phyloP scores from a whole-genome alignment of 2,113 vertebrate genomes.

The Cervus canadensis region DNA sequence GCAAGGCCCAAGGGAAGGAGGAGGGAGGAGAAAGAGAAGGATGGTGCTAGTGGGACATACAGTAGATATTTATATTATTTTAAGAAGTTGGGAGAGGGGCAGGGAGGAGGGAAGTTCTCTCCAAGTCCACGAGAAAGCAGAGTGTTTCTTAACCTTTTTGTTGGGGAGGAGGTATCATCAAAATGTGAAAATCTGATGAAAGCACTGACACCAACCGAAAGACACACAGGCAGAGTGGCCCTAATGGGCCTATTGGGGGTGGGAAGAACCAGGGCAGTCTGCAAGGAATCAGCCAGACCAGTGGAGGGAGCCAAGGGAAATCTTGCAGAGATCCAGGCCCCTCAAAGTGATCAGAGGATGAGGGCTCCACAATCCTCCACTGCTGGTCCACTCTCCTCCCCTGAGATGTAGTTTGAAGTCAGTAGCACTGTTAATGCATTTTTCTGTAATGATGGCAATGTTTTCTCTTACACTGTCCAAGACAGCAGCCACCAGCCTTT shows the following conservation, averaged over 20 bases:
- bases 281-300: background rate
- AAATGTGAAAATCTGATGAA: background rate
- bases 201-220: background rate
- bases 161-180: background rate
- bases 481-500: background rate
- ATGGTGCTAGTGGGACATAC: background rate
- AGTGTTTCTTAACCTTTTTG: background rate
- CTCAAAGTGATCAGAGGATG: too few relatives aligned
- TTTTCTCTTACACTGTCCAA: background rate
- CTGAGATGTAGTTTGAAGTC: background rate
- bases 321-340: background rate
- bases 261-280: background rate
- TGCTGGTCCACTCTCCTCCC: background rate
- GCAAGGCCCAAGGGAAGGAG: background rate
- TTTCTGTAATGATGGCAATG: background rate
- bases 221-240: background rate
- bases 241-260: accelerated
- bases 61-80: background rate
- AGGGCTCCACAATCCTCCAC: accelerated
- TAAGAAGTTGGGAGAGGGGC: background rate
- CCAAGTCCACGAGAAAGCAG: background rate
- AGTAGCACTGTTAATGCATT: accelerated
- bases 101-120: background rate
- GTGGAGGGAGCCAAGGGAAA: background rate
- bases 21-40: background rate